These are phyloP conservation scores for Cuniculus paca DNA, from an alignment of 2,797 vertebrate species.

Conservation along the genomic window DNA sequence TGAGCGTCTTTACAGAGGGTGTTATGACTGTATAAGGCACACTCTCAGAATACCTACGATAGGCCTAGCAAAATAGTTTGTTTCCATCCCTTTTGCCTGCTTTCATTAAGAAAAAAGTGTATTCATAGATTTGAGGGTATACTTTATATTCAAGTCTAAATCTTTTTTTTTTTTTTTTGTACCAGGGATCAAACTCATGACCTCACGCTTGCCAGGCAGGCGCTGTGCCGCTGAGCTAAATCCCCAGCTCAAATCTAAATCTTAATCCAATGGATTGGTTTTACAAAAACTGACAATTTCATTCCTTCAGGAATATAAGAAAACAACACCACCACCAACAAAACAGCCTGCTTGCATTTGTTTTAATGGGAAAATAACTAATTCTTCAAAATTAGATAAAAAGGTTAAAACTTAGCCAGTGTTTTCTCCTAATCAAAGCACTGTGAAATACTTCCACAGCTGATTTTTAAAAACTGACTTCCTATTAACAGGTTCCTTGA, in stretches of 20 bases:
- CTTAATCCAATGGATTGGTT: background rate
- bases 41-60: background rate
- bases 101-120: background rate
- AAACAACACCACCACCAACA: background rate
- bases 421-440: background rate
- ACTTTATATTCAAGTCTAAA: conserved; percentile 22
- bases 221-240: no score
- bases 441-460: background rate
- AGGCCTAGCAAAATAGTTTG: background rate
- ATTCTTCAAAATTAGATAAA: conserved; percentile 11
- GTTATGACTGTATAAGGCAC: background rate
- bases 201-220: no score
- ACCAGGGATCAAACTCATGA: no score
- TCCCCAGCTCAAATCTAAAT: no score
- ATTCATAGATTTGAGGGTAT: background rate
- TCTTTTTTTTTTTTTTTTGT: no score
- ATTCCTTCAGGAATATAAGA: conserved; percentile 8
- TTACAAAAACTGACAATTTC: background rate
- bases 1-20: background rate
- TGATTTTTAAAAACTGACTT: background rate
- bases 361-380: background rate
- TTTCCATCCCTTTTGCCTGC: background rate
- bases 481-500: background rate
- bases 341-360: background rate
- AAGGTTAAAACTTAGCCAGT: background rate